Evolutionary conservation across 2,888 invertebrate species (phyloP).

Genomic region (Drosophila paucipuncta): DNA sequence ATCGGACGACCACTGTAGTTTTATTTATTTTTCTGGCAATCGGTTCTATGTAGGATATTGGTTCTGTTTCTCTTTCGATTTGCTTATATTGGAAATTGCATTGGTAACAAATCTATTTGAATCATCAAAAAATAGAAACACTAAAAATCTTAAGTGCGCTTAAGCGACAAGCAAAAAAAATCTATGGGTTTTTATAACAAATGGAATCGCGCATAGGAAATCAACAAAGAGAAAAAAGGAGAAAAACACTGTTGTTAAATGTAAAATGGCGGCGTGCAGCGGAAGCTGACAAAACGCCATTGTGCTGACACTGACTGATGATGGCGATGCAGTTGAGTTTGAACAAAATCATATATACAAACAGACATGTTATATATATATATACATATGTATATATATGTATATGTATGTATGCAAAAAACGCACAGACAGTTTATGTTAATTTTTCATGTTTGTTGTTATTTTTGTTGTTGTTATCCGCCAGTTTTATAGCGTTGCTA

Average conservation of each 20-base stretch:
- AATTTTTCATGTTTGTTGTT: slow-evolving; percentile 73
- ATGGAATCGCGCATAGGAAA: slow-evolving; percentile 42
- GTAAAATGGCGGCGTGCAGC: slow-evolving; percentile 54
- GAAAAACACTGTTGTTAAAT: slow-evolving; percentile 54
- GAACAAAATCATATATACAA: slow-evolving; percentile 22
- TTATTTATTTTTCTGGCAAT: neutral
- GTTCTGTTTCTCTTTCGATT: neutral
- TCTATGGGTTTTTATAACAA: slow-evolving; percentile 30
- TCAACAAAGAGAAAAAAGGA: slow-evolving; percentile 17
- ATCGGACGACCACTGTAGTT: neutral
- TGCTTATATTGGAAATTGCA: neutral
- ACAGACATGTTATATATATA: neutral
- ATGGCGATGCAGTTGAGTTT: slow-evolving; percentile 43
- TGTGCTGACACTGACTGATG: slow-evolving; percentile 81
- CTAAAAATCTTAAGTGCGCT: slow-evolving; percentile 34
- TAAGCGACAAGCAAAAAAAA: slow-evolving; percentile 7
- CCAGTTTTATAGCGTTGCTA: slow-evolving; percentile 46
- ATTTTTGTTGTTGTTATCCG: slow-evolving; percentile 22
- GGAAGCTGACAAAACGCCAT: slow-evolving; percentile 81
- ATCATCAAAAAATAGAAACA: slow-evolving; percentile 17
- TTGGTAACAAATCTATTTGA: slow-evolving; percentile 32
- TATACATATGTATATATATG: neutral
- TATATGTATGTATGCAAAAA: slow-evolving; percentile 24
- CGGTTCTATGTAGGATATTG: neutral
- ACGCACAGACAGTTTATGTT: slow-evolving; percentile 62